A percentile compares a stretch with the other conserved stretches of the same genome.
Conservation (phyloP, 2,113 vertebrate species). For the Thalassarche chlororhynchos region DNA sequence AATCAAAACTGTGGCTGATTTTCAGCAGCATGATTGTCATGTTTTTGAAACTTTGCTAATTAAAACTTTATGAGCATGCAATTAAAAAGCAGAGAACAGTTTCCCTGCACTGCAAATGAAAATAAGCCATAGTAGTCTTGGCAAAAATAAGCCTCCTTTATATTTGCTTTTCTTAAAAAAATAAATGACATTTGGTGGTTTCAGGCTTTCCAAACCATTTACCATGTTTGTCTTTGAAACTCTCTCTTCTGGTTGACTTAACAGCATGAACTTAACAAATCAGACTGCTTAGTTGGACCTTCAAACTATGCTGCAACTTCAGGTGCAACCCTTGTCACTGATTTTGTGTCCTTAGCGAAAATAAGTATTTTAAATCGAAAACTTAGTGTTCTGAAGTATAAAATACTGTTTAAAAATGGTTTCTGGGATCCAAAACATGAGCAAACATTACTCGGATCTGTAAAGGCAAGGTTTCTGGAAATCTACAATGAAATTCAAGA, state of each 20-base stretch:
- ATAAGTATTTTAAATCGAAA: not conserved
- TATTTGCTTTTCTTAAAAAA: not conserved
- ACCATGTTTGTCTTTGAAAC: not conserved
- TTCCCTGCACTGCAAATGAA: not conserved
- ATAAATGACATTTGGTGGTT: not conserved
- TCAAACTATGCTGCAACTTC: not conserved
- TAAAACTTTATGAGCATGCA: constrained; percentile 64
- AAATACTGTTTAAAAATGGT: not conserved
- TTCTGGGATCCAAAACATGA: not conserved
- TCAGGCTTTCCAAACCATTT: constrained; percentile 5
- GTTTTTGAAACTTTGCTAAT: constrained; percentile 63
- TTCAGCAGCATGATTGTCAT: constrained; percentile 38
- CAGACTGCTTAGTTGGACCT: not conserved
- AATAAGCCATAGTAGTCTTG: not conserved
- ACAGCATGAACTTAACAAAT: not conserved
- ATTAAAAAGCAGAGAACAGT: constrained; percentile 22
- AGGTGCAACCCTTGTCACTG: not conserved
- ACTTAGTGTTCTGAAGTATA: not conserved
- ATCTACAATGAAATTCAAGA: not conserved
- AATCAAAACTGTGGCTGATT: constrained; percentile 66
- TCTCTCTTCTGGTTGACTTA: not conserved
- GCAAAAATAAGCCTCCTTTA: not conserved
- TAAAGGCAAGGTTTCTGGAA: not conserved
- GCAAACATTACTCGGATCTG: not conserved
- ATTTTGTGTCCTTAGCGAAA: not conserved